Percentiles rank a stretch among this genome's conserved stretches.
Evolutionary conservation across 2,888 invertebrate genomes (phyloP).

Genomic region (Timema cristinae): DNA sequence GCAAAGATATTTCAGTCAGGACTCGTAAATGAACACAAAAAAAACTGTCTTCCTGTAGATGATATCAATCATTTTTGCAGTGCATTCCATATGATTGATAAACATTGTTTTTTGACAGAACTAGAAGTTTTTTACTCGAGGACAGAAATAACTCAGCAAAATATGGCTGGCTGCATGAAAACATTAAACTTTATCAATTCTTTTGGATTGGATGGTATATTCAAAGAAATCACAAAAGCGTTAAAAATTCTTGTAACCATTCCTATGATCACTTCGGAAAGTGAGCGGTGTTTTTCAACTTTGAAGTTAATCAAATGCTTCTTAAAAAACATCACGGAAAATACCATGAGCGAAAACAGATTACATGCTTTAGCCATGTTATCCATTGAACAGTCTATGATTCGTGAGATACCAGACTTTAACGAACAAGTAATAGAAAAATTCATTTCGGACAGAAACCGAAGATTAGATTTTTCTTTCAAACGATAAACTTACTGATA

Average conservation of each 20-base stretch:
- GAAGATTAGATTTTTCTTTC: too few species aligned
- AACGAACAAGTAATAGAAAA: too few species aligned
- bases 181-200: neutral
- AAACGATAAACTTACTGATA: too few species aligned
- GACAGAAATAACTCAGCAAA: neutral
- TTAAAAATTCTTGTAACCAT: conserved; percentile 36
- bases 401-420: too few species aligned
- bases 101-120: neutral
- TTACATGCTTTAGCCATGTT: too few species aligned
- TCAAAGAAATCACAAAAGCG: conserved; percentile 33
- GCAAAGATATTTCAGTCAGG: conserved; percentile 6
- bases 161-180: neutral
- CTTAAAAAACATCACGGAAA: too few species aligned
- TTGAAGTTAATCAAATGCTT: too few species aligned
- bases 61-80: neutral
- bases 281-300: too few species aligned
- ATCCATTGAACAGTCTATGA: too few species aligned
- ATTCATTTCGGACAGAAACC: too few species aligned
- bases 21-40: neutral
- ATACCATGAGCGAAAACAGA: too few species aligned
- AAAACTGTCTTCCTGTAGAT: neutral
- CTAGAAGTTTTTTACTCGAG: neutral
- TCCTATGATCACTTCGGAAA: conserved; percentile 34
- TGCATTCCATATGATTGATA: neutral
- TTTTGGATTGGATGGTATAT: neutral